phyloP scores from a whole-genome alignment of 1,140 invertebrate genomes.

The Mizuhopecten yessoensis region DNA sequence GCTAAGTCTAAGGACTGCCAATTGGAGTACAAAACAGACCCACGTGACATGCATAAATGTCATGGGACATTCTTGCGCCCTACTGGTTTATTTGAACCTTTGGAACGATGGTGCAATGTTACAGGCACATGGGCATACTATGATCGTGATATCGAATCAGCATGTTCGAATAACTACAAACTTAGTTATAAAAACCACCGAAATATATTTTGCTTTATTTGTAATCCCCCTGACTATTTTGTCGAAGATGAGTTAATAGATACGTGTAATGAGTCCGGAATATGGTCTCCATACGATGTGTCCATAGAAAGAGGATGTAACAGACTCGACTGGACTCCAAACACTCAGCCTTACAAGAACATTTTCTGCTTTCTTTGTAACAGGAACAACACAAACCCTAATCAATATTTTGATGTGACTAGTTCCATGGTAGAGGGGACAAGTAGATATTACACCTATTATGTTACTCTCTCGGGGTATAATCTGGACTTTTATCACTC shows the following conservation, averaged over 20 bases:
- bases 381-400: background rate
- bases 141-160: slow-evolving; percentile 42
- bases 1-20: background rate
- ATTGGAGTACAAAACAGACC: background rate
- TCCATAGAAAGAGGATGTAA: slow-evolving; percentile 35
- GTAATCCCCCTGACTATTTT: slow-evolving; percentile 40
- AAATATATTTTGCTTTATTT: slow-evolving; percentile 52
- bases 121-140: slow-evolving; percentile 42
- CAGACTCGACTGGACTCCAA: background rate
- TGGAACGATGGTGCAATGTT: background rate
- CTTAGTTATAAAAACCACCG: background rate
- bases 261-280: slow-evolving; percentile 44
- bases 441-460: background rate
- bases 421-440: background rate
- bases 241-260: background rate
- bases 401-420: background rate
- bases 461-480: background rate
- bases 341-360: slow-evolving; percentile 45
- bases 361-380: slow-evolving; percentile 54
- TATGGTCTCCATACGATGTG: background rate
- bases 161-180: background rate
- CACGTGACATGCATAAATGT: background rate
- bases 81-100: background rate
- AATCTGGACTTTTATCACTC: background rate
- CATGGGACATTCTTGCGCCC: background rate